Percentiles rank a stretch among this genome's conserved stretches.
These are phyloP conservation scores for Acestrorhynchus altus DNA, from an alignment of 2,797 vertebrate genomes.

Conservation along the genomic window DNA sequence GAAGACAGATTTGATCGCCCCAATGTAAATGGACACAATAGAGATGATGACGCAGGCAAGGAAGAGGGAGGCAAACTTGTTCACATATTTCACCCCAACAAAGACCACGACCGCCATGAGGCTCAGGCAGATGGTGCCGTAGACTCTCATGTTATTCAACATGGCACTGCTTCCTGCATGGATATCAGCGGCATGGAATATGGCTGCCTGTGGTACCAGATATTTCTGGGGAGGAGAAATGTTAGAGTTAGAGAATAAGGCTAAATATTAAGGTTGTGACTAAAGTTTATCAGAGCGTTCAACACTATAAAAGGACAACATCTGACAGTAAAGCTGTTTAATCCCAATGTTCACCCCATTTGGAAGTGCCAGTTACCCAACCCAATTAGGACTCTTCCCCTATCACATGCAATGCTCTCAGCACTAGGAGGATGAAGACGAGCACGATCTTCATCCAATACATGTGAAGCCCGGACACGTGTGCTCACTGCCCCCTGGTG, in stretches of 20 bases:
- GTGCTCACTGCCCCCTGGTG: too few species aligned
- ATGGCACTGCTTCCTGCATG: conserved; percentile 85
- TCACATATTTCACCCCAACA: conserved; percentile 97
- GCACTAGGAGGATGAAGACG: too few species aligned
- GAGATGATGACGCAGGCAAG: conserved; percentile 97
- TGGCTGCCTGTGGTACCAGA: conserved; percentile 91
- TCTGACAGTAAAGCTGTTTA: too few species aligned
- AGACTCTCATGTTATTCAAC: conserved; percentile 97
- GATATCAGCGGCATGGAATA: conserved; percentile 85
- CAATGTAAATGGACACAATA: conserved; percentile 96
- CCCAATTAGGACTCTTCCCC: too few species aligned
- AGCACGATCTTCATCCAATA: too few species aligned
- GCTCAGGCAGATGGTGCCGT: conserved; percentile 93
- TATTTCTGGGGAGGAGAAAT: conserved; percentile 84
- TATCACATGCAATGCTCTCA: too few species aligned
- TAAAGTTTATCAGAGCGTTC: too few species aligned
- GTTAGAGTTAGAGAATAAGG: background rate
- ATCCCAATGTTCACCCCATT: too few species aligned
- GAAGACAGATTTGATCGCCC: conserved; percentile 92
- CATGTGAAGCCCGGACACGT: too few species aligned
- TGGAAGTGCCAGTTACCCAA: too few species aligned
- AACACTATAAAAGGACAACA: background rate
- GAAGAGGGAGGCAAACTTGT: conserved; percentile 97
- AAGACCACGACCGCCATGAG: conserved; percentile 97
- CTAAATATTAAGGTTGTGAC: too few species aligned